Percentiles rank a stretch among this genome's conserved stretches.
These are phyloP conservation scores for Columba janthina DNA, from an alignment of 2,113 vertebrate genomes.

Conservation along the genomic window DNA sequence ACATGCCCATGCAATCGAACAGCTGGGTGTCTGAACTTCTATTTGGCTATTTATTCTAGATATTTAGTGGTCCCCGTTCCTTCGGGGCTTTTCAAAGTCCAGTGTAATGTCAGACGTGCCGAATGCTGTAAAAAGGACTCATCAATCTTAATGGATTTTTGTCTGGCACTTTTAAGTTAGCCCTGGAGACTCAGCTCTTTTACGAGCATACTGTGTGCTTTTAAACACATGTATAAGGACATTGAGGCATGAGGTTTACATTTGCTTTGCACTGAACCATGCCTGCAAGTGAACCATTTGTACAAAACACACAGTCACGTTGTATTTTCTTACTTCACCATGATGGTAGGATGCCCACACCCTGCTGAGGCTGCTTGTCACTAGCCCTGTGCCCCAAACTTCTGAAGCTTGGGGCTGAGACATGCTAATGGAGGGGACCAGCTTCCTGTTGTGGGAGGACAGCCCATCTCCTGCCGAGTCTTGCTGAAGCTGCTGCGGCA, in stretches of 20 bases:
- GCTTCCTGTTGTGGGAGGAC: not conserved
- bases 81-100: conserved; percentile 10
- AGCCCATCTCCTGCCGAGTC: not conserved
- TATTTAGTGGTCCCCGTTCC: not conserved
- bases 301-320: not conserved
- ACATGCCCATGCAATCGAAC: not conserved
- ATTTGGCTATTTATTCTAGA: conserved; percentile 13
- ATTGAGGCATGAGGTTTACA: conserved; percentile 22
- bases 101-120: not conserved
- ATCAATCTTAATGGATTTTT: conserved; percentile 39
- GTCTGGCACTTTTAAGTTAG: conserved; percentile 25
- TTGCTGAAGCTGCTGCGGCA: not conserved
- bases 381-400: not conserved
- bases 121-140: not conserved
- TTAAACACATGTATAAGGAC: conserved; percentile 9
- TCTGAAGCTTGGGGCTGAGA: not conserved
- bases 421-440: fast-evolving
- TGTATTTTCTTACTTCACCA: not conserved
- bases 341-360: not conserved
- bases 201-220: conserved; percentile 6
- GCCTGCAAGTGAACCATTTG: not conserved
- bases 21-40: not conserved
- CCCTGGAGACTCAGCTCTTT: conserved; percentile 17
- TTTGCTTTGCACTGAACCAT: conserved; percentile 12
- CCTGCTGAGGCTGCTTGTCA: not conserved